A percentile compares a stretch with the other conserved stretches of the same genome.
phyloP scores from a whole-genome alignment of 2,113 vertebrate species.

The Mirza zaza region DNA sequence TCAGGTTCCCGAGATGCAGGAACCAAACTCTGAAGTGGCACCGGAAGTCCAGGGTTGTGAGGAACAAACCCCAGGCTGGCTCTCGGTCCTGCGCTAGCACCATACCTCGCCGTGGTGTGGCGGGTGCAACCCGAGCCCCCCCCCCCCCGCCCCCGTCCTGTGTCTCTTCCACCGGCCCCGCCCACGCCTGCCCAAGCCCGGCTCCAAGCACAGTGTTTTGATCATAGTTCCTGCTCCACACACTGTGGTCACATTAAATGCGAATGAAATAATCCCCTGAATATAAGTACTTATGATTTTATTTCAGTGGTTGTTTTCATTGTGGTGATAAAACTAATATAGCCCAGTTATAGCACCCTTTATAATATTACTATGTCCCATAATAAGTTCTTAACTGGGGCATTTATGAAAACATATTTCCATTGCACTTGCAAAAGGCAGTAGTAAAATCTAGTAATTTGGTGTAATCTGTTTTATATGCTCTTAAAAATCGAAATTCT shows the following conservation, averaged over 20 bases:
- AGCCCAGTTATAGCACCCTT: not conserved
- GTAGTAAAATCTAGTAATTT: not conserved
- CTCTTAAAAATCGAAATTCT: not conserved
- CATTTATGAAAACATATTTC: not conserved
- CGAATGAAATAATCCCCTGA: not conserved
- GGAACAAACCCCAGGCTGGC: no score
- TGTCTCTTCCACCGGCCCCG: not conserved
- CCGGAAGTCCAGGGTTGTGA: no score
- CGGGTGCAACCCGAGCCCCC: fast-evolving
- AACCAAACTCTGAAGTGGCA: not conserved
- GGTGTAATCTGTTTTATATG: not conserved
- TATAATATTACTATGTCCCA: not conserved
- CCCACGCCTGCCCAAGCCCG: not conserved
- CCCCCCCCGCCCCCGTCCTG: no score
- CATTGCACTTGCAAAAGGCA: not conserved
- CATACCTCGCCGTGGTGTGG: fast-evolving
- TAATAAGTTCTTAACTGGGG: not conserved
- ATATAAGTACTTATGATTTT: not conserved
- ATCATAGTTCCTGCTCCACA: not conserved
- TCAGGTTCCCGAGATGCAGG: not conserved
- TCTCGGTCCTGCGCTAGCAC: no score
- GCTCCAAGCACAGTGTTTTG: not conserved
- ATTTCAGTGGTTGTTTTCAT: not conserved
- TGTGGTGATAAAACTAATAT: not conserved
- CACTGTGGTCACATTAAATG: not conserved